A percentile compares a stretch with the other conserved stretches of the same genome.
These are phyloP conservation scores for Clistopyga incitator DNA, from an alignment of 2,888 invertebrate species.

Conservation along the genomic window DNA sequence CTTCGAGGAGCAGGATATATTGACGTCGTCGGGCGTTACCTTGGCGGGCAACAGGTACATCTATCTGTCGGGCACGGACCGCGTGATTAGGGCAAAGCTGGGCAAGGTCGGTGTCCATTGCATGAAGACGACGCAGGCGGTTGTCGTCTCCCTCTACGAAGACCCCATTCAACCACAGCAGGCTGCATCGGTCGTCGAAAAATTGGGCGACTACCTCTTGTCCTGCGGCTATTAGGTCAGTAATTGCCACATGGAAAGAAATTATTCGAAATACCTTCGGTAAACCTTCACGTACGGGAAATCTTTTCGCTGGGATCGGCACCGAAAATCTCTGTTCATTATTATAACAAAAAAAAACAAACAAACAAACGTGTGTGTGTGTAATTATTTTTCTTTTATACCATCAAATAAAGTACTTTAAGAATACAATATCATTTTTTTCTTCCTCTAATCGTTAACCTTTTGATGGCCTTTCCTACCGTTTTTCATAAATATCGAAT, in stretches of 20 bases:
- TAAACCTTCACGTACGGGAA: not conserved
- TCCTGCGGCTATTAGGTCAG: constrained; percentile 95
- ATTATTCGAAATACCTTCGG: not conserved
- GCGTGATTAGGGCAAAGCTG: constrained; percentile 96
- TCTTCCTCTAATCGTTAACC: not conserved
- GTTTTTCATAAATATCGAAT: no score
- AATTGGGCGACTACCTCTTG: constrained; percentile 98
- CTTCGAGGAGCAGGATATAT: constrained; percentile 95
- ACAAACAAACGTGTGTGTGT: constrained; percentile 17
- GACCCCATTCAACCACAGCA: constrained; percentile 98
- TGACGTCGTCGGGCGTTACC: constrained; percentile 96
- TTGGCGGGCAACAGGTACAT: constrained; percentile 97
- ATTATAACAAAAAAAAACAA: no score
- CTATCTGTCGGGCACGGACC: constrained; percentile 97
- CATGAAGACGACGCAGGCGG: constrained; percentile 98
- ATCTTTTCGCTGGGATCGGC: not conserved
- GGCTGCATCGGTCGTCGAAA: constrained; percentile 98
- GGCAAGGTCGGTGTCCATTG: constrained; percentile 97
- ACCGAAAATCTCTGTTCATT: not conserved
- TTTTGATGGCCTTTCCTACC: not conserved
- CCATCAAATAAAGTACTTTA: constrained; percentile 19
- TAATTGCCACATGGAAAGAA: constrained; percentile 51
- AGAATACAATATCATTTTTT: constrained; percentile 19
- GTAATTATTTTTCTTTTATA: constrained; percentile 18
- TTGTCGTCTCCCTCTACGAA: constrained; percentile 97